A percentile compares a stretch with the other conserved stretches of the same genome.
Conservation (phyloP, 1,140 invertebrate genomes). For the Drosophila hydei region DNA sequence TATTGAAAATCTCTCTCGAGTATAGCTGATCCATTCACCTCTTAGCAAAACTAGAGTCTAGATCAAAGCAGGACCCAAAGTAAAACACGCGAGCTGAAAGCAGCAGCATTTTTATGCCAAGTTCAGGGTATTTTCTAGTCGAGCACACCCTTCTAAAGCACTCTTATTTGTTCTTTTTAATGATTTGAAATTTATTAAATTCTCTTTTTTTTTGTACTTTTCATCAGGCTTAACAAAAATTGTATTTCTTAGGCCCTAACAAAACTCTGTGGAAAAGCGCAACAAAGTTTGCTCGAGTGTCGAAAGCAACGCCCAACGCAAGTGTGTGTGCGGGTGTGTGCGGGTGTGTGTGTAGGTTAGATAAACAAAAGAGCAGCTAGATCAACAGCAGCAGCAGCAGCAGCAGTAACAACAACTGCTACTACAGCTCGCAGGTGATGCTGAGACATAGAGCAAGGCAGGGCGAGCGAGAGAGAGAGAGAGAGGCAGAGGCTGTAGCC, state of each 20-base stretch:
- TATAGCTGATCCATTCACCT: too few species aligned
- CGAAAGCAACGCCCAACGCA: conserved; percentile 13
- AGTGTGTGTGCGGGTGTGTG: conserved; percentile 23
- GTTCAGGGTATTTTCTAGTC: too few species aligned
- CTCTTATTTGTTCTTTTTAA: too few species aligned
- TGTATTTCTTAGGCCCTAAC: conserved; percentile 7
- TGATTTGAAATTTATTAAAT: background rate
- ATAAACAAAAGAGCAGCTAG: conserved; percentile 60
- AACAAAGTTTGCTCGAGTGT: conserved; percentile 37
- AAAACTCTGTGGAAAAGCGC: conserved; percentile 6
- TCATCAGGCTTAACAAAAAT: conserved; percentile 6
- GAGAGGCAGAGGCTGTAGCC: conserved; percentile 6
- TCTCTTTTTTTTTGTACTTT: background rate
- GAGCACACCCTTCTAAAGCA: too few species aligned
- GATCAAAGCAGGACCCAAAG: too few species aligned
- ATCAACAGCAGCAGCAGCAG: conserved; percentile 32
- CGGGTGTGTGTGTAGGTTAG: conserved; percentile 40
- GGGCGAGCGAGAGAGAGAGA: conserved; percentile 2
- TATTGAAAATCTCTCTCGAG: too few species aligned
- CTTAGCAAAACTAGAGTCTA: too few species aligned
- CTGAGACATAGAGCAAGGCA: conserved; percentile 10
- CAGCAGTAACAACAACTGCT: conserved; percentile 19
- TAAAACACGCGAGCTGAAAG: too few species aligned
- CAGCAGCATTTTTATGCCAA: too few species aligned
- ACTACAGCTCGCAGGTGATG: conserved; percentile 46